A percentile compares a stretch with the other conserved stretches of the same genome.
Conservation (phyloP, 2,113 vertebrate species). For the Sinocyclocheilus maitianheensis region DNA sequence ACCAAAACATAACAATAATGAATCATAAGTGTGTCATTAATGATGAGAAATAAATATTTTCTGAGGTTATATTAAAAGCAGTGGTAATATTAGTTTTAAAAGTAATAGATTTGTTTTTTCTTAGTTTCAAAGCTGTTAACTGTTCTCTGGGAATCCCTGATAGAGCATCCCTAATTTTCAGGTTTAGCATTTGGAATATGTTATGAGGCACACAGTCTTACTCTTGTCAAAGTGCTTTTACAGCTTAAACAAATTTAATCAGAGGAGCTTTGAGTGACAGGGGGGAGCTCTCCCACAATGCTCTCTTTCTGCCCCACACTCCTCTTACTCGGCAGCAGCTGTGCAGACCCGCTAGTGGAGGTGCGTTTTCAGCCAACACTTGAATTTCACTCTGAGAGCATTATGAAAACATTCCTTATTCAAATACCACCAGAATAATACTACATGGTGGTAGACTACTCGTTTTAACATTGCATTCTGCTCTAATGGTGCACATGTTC, state of each 20-base stretch:
- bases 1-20: slow-evolving; percentile 11
- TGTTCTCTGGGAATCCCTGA: slow-evolving; percentile 12
- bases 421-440: slow-evolving; percentile 1
- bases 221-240: slow-evolving; percentile 71
- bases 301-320: slow-evolving; percentile 69
- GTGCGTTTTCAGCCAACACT: slow-evolving; percentile 26
- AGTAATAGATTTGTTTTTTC: background rate
- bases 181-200: slow-evolving; percentile 23
- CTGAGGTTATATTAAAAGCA: background rate
- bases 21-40: background rate
- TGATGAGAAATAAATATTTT: background rate
- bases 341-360: slow-evolving; percentile 4
- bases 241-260: slow-evolving; percentile 77
- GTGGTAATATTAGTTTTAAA: background rate
- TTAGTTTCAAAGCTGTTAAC: slow-evolving; percentile 30
- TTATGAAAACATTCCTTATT: slow-evolving; percentile 27
- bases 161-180: slow-evolving; percentile 23
- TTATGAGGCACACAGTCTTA: slow-evolving; percentile 65
- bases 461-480: background rate
- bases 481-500: background rate
- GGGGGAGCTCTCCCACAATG: slow-evolving; percentile 70
- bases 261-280: slow-evolving; percentile 71
- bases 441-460: background rate
- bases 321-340: slow-evolving; percentile 21
- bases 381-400: slow-evolving; percentile 3